Conservation (phyloP, 2,888 invertebrate species). For the Chloroclysta siterata region DNA sequence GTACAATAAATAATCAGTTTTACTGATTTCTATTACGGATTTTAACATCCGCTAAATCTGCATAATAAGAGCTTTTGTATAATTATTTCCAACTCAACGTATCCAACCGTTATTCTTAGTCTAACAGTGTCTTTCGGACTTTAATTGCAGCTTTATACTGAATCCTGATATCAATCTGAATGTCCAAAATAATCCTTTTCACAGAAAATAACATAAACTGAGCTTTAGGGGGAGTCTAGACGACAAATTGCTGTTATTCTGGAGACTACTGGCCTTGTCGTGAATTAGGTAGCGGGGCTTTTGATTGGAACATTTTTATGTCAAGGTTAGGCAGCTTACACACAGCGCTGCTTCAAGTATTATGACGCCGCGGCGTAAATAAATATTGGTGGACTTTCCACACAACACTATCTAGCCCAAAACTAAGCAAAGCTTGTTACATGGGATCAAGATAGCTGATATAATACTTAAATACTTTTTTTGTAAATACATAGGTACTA, state of each 20-base stretch:
- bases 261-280: constrained; percentile 3
- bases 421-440: too few species aligned
- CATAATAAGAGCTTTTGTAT: background rate
- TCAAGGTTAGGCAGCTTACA: constrained; percentile 10
- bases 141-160: constrained; percentile 28
- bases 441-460: too few species aligned
- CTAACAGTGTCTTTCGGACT: constrained; percentile 11
- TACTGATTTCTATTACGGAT: too few species aligned
- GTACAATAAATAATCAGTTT: too few species aligned
- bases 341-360: background rate
- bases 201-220: constrained; percentile 34
- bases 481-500: too few species aligned
- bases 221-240: constrained; percentile 30
- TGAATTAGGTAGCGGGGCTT: constrained; percentile 2
- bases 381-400: too few species aligned
- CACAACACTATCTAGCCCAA: too few species aligned
- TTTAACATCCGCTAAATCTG: background rate
- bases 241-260: constrained; percentile 32
- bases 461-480: too few species aligned
- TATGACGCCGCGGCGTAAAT: background rate
- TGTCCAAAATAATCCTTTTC: constrained; percentile 32
- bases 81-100: constrained; percentile 3
- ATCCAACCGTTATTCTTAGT: constrained; percentile 1
- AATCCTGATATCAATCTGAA: constrained; percentile 34
- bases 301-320: constrained; percentile 15